A percentile compares a stretch with the other conserved stretches of the same genome.
Conservation (phyloP, 1,140 invertebrate genomes). For the Sitodiplosis mosellana region DNA sequence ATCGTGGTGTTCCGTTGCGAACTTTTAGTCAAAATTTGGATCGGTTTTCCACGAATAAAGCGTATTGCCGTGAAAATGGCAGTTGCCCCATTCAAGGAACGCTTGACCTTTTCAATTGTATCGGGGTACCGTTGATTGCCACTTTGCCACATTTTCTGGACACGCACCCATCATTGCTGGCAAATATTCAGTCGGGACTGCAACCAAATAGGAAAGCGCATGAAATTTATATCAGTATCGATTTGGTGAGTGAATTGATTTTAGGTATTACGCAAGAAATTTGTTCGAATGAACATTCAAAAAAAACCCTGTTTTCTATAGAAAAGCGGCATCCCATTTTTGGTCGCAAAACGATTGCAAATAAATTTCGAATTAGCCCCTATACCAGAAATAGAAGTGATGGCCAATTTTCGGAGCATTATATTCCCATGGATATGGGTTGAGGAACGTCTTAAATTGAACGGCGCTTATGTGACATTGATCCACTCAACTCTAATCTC, state of each 20-base stretch:
- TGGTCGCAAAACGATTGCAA: slow-evolving; percentile 48
- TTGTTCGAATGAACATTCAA: too few species aligned
- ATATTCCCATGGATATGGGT: slow-evolving; percentile 56
- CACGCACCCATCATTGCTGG: slow-evolving; percentile 41
- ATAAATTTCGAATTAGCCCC: slow-evolving; percentile 46
- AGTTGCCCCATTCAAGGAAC: slow-evolving; percentile 38
- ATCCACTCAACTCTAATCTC: too few species aligned
- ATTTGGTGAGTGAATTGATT: slow-evolving; percentile 33
- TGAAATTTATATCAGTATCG: slow-evolving; percentile 53
- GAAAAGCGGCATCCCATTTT: slow-evolving; percentile 46
- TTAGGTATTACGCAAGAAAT: too few species aligned
- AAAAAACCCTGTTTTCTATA: slow-evolving; percentile 9
- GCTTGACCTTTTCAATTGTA: slow-evolving; percentile 38
- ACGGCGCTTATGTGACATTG: slow-evolving; percentile 31
- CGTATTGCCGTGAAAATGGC: too few species aligned
- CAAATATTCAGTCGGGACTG: slow-evolving; percentile 43
- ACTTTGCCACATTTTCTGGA: slow-evolving; percentile 66
- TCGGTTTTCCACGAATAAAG: too few species aligned
- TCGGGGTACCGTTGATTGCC: slow-evolving; percentile 28
- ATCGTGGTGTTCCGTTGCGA: too few species aligned
- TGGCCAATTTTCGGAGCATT: slow-evolving; percentile 37
- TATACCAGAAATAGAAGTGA: slow-evolving; percentile 40
- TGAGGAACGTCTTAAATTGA: slow-evolving; percentile 45
- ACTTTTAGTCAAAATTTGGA: too few species aligned
- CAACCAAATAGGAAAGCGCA: slow-evolving; percentile 50